These are phyloP conservation scores for Leptodactylus fallax DNA, from an alignment of 2,797 vertebrate genomes.

Conservation along the genomic window DNA sequence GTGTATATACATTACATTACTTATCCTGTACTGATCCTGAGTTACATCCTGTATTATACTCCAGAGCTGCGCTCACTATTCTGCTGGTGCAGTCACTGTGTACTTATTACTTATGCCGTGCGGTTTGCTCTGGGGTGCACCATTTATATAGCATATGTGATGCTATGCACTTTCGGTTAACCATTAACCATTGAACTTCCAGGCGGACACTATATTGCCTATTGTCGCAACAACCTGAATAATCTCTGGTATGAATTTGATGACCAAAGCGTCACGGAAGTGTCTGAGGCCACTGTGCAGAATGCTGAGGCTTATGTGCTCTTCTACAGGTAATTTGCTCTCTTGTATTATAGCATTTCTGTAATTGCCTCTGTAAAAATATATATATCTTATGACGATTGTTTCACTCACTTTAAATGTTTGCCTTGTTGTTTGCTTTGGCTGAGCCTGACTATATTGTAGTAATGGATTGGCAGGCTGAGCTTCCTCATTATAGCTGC, in stretches of 20 bases:
- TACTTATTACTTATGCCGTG: no score
- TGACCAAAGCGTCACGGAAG: slow-evolving; percentile 97
- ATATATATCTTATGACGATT: not conserved
- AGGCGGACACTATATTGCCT: slow-evolving; percentile 98
- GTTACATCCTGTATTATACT: not conserved
- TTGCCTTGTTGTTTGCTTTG: not conserved
- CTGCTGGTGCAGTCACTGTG: no score
- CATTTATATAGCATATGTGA: not conserved
- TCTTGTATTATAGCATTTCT: no score
- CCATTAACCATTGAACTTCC: not conserved
- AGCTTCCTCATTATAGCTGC: not conserved
- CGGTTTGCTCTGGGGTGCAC: not conserved
- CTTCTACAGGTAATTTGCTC: slow-evolving; percentile 90
- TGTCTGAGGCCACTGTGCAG: slow-evolving; percentile 93
- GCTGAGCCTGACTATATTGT: not conserved
- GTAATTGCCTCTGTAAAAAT: not conserved
- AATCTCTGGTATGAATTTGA: slow-evolving; percentile 98
- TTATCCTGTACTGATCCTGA: no score
- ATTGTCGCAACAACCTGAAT: slow-evolving; percentile 95
- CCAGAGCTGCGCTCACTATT: no score
- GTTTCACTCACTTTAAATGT: no score
- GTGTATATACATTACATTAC: not conserved
- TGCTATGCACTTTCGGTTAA: not conserved
- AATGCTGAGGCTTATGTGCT: slow-evolving; percentile 98
- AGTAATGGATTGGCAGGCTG: not conserved